Conservation (phyloP, 2,888 invertebrate genomes). For the Acrocyrtus sp. region DNA sequence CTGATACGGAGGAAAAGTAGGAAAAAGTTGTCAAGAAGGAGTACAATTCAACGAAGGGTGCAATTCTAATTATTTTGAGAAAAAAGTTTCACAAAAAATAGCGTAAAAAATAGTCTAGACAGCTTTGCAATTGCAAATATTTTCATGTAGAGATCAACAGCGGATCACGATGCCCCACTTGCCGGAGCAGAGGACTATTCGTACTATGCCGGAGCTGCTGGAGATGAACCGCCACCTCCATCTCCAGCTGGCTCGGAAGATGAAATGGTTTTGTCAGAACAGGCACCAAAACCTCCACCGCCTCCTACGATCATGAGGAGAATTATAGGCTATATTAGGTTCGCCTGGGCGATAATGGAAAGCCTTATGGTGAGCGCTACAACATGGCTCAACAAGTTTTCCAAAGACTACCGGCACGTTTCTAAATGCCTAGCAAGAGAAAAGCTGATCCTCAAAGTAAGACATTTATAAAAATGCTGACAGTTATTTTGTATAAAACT, state of each 20-base stretch:
- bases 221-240: slow-evolving; percentile 46
- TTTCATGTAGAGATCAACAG: slow-evolving; percentile 38
- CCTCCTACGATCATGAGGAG: slow-evolving; percentile 64
- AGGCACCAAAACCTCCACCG: slow-evolving; percentile 35
- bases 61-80: background rate
- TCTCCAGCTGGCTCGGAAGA: slow-evolving; percentile 42
- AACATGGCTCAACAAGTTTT: slow-evolving; percentile 84
- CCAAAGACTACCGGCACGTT: slow-evolving; percentile 94
- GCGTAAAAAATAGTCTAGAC: too few species aligned
- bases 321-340: slow-evolving; percentile 70
- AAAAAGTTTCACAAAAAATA: background rate
- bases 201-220: slow-evolving; percentile 47
- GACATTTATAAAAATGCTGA: too few species aligned
- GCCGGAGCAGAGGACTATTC: slow-evolving; percentile 57
- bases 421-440: slow-evolving; percentile 88
- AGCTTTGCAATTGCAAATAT: background rate
- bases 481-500: background rate
- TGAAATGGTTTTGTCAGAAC: slow-evolving; percentile 37
- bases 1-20: slow-evolving; percentile 48
- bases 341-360: slow-evolving; percentile 77
- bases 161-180: slow-evolving; percentile 57
- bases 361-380: slow-evolving; percentile 85
- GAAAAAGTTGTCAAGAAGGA: slow-evolving; percentile 53
- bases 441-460: slow-evolving; percentile 86
- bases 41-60: slow-evolving; percentile 45